Evolutionary conservation across 1,140 invertebrate species (phyloP), one percentile per base, ranked within the genome.

Genomic region (Drosophila erecta): DNA sequence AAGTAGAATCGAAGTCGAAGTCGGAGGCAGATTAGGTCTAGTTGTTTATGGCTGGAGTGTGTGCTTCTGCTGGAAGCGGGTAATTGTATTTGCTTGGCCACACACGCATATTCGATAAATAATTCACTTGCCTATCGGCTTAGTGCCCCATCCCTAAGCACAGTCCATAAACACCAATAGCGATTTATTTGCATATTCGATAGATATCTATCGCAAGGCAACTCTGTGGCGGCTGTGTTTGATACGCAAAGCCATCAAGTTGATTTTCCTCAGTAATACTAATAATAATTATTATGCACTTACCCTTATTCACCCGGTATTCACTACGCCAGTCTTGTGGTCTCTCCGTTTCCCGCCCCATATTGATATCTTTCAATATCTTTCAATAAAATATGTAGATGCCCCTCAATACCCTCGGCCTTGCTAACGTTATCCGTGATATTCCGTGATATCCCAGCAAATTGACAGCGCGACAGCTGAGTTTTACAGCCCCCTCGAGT

Each of bases 301-400:
- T 17, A 17, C 17, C 17, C 17, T 17, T 17, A 17, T 17, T 17
- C 17, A 17, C 17, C 17, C 17, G 17, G 17, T 5, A 40, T 40
- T 15, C n/a, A 11, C 33, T 8, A 11, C n/a, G 24, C 44, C 47
- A 43, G 40, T 44, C 59, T 62, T 61, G 40, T 38, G 47, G 37
- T 40, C 30, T 43, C 8, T 40, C 22, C 20, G 15, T 24, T 24
- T 44, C 69, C 76, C 60, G 51, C 64, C 51, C 71, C 64, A 86
- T 89, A 89, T 87, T 77, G 80, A 91, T 81, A 91, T 81, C 77
- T 79, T 90, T 77, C 90, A 86, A 91, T 90, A 89, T 89, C 83
- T 86, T 91, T 91, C 80, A 90, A 90, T 89, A 84, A 89, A 90
- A 90, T 91, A 90, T 90, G 89, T 76, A 90, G 87, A 91, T 90